phyloP scores from a whole-genome alignment of 2,113 vertebrate species.

The Dicrurus megarhynchus region DNA sequence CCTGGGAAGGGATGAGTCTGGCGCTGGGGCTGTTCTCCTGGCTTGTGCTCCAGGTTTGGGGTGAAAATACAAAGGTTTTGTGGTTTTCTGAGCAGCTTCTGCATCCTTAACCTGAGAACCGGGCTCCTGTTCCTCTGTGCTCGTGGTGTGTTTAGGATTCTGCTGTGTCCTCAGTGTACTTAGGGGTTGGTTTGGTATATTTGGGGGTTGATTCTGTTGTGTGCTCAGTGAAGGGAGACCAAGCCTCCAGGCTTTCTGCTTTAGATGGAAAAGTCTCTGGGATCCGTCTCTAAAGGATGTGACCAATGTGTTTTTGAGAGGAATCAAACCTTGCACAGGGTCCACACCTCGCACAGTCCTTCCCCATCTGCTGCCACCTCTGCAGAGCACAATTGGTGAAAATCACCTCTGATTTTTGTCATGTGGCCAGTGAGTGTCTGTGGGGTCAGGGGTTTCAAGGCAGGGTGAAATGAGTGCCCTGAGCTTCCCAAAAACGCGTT shows the following conservation, averaged over 20 bases:
- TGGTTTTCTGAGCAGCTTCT: neutral
- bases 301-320: neutral
- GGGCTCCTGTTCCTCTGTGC: neutral
- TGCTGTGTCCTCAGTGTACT: neutral
- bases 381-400: neutral
- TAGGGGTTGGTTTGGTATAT: rapidly evolving
- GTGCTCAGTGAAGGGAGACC: neutral
- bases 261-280: neutral
- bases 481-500: neutral
- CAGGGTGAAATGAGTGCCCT: neutral
- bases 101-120: rapidly evolving
- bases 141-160: rapidly evolving
- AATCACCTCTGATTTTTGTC: neutral
- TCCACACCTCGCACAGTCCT: rapidly evolving
- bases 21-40: rapidly evolving
- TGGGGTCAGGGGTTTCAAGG: neutral
- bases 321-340: rapidly evolving
- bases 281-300: neutral
- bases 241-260: neutral
- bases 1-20: neutral
- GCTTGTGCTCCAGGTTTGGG: neutral
- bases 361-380: neutral
- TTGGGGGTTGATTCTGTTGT: neutral
- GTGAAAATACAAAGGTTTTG: neutral
- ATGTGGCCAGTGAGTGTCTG: rapidly evolving